Evolutionary conservation across 2,888 invertebrate species (phyloP).

Genomic region (Heterodera filipjevi): DNA sequence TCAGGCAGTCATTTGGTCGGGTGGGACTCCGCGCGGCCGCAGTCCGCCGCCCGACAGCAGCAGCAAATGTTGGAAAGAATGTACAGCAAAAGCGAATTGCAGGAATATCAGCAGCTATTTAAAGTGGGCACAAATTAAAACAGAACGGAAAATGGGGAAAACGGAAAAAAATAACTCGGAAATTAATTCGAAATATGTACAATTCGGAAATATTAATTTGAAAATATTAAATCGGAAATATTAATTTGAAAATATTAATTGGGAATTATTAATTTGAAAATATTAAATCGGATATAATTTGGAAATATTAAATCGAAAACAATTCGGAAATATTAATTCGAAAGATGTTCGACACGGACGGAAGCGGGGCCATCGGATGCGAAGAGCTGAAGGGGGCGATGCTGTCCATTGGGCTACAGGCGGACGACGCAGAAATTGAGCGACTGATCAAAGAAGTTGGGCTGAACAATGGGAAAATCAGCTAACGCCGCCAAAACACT

Average conservation of each 20-base stretch:
- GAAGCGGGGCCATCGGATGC: conserved; percentile 64
- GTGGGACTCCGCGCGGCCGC: conserved; percentile 29
- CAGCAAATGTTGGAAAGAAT: conserved; percentile 31
- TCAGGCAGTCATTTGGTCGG: conserved; percentile 30
- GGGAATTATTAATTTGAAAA: conserved; percentile 41
- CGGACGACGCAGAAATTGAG: conserved; percentile 61
- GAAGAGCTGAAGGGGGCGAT: conserved; percentile 65
- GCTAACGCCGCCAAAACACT: background rate
- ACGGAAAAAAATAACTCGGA: background rate
- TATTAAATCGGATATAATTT: conserved; percentile 60
- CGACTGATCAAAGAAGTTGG: conserved; percentile 61
- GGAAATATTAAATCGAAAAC: conserved; percentile 46
- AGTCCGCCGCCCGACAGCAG: conserved; percentile 25
- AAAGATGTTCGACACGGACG: conserved; percentile 65
- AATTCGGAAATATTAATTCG: conserved; percentile 38
- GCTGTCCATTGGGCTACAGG: conserved; percentile 61
- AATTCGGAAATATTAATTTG: conserved; percentile 11
- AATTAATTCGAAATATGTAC: background rate
- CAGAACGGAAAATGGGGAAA: too few species aligned
- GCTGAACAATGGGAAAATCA: background rate
- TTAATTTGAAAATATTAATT: conserved; percentile 58
- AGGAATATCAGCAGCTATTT: conserved; percentile 32
- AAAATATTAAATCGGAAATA: conserved; percentile 57
- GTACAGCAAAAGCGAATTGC: conserved; percentile 34
- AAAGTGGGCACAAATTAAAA: background rate